These are phyloP conservation scores for Megaleporinus macrocephalus DNA, from an alignment of 2,113 vertebrate species.

Conservation along the genomic window DNA sequence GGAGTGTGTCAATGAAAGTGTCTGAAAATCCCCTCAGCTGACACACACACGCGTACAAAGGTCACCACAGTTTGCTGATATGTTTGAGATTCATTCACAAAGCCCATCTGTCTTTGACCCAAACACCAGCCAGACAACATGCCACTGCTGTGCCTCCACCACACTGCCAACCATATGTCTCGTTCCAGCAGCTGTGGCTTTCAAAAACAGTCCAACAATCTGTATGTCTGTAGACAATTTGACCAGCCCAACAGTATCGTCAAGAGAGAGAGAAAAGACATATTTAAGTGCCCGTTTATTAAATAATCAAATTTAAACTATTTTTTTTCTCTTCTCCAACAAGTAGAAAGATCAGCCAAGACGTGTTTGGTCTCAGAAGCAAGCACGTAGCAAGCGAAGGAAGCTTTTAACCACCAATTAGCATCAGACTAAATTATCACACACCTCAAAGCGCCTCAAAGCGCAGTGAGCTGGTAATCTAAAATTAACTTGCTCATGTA, in stretches of 20 bases:
- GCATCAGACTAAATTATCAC: neutral
- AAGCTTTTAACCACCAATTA: neutral
- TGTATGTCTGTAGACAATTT: slow-evolving; percentile 15
- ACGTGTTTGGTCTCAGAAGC: neutral
- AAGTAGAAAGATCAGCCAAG: neutral
- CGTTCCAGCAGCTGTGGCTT: slow-evolving; percentile 30
- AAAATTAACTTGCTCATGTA: too few relatives aligned
- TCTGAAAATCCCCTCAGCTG: slow-evolving; percentile 37
- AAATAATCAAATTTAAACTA: neutral
- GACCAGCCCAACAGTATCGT: neutral
- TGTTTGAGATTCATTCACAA: slow-evolving; percentile 44
- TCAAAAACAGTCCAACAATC: slow-evolving; percentile 14
- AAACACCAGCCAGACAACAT: slow-evolving; percentile 20
- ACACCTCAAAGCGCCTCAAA: neutral
- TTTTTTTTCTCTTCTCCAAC: neutral
- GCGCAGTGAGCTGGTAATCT: neutral
- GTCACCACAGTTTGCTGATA: slow-evolving; percentile 41
- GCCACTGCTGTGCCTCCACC: slow-evolving; percentile 26
- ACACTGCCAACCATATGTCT: slow-evolving; percentile 22
- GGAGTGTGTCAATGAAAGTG: slow-evolving; percentile 18
- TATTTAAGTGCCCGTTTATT: neutral
- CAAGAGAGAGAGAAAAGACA: neutral
- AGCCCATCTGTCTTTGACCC: slow-evolving; percentile 48
- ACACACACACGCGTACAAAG: slow-evolving; percentile 45
- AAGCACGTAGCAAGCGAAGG: neutral